These are phyloP conservation scores for Penaeus vannamei DNA, from an alignment of 1,140 invertebrate species.

Conservation along the genomic window DNA sequence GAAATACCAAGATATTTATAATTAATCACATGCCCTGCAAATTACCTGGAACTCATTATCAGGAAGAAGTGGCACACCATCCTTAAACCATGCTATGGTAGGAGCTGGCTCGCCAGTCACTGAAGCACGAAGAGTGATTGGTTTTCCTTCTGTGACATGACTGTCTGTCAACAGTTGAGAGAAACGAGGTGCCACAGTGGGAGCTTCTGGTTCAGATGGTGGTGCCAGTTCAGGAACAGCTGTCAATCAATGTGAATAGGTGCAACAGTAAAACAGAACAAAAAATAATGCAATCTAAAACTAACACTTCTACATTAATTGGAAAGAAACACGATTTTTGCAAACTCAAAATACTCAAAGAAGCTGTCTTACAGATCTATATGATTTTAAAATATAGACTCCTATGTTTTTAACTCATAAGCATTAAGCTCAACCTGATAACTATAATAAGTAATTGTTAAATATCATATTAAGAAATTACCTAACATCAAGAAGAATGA, in stretches of 20 bases:
- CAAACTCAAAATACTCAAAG: no score
- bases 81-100: constrained; percentile 82
- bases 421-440: no score
- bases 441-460: no score
- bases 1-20: not conserved
- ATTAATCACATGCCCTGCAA: not conserved
- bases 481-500: no score
- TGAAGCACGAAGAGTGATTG: constrained; percentile 72
- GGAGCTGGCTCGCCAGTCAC: constrained; percentile 82
- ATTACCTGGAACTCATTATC: constrained; percentile 64
- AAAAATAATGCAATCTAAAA: no score
- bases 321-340: no score
- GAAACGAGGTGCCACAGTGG: constrained; percentile 69
- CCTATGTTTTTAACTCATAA: no score
- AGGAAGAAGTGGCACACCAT: constrained; percentile 73
- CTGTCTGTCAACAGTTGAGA: constrained; percentile 69
- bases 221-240: constrained; percentile 55
- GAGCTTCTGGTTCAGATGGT: constrained; percentile 32
- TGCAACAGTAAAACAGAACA: no score
- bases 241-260: not conserved
- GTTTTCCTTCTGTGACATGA: constrained; percentile 71
- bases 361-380: no score
- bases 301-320: no score
- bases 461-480: no score
- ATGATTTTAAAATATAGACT: no score